Percentiles rank a stretch among this genome's conserved stretches.
Conservation (phyloP, 2,113 vertebrate genomes). For the Ivindomyrus marchei region DNA sequence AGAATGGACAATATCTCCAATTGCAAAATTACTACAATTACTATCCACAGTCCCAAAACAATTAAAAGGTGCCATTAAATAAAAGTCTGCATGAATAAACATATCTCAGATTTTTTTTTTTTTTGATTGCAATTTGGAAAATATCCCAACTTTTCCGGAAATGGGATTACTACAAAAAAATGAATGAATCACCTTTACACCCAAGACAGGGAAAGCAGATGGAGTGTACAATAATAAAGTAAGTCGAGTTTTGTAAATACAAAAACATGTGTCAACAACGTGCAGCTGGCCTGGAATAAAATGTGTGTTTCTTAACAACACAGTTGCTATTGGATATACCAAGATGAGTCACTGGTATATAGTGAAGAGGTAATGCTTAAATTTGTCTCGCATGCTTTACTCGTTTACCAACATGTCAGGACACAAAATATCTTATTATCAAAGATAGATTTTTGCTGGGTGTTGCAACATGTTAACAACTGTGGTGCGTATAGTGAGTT, state of each 20-base stretch:
- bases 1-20: too few relatives aligned
- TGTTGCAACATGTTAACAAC: background rate
- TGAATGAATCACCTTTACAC: background rate
- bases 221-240: background rate
- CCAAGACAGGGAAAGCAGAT: background rate
- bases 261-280: constrained; percentile 14
- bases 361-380: background rate
- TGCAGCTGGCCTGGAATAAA: constrained; percentile 12
- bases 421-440: background rate
- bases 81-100: too few relatives aligned
- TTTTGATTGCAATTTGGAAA: too few relatives aligned
- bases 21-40: too few relatives aligned
- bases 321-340: background rate
- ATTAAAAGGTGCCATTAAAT: too few relatives aligned
- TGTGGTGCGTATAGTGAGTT: background rate
- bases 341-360: background rate
- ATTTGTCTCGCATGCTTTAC: background rate
- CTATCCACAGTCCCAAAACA: too few relatives aligned
- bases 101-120: too few relatives aligned
- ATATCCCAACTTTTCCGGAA: too few relatives aligned
- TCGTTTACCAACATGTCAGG: background rate
- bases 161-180: background rate
- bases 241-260: background rate
- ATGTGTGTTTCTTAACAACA: background rate
- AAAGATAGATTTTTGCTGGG: background rate